Evolutionary conservation across 2,113 vertebrate genomes (phyloP).

Genomic region (Spilogale gracilis): DNA sequence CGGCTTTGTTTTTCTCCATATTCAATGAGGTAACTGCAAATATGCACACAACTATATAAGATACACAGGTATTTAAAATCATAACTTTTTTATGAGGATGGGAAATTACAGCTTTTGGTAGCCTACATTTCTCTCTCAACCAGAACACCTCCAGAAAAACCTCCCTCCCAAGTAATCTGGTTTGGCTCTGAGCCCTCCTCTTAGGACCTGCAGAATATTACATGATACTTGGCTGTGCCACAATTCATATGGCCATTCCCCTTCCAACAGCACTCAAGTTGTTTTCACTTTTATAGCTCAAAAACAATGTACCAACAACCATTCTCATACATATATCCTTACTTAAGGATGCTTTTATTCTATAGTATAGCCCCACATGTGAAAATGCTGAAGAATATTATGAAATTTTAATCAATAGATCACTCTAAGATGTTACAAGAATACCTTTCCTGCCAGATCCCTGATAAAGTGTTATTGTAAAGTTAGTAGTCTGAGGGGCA

Average conservation of each 20-base stretch:
- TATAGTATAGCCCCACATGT: background rate
- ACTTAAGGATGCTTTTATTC: background rate
- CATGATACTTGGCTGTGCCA: rapidly evolving
- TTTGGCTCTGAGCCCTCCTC: background rate
- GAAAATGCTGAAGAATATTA: background rate
- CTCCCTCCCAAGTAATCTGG: background rate
- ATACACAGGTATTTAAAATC: background rate
- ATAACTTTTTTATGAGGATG: background rate
- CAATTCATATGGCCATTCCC: background rate
- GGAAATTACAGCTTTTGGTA: background rate
- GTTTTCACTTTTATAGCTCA: background rate
- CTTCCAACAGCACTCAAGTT: background rate
- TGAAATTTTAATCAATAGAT: background rate
- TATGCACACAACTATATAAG: background rate
- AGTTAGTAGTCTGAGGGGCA: background rate
- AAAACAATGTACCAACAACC: background rate
- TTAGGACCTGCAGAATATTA: background rate
- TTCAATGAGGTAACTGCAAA: background rate
- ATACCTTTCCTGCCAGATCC: background rate
- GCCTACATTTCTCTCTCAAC: background rate
- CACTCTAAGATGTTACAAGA: background rate
- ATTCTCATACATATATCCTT: background rate
- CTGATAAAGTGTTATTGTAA: background rate
- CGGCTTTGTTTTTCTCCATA: background rate
- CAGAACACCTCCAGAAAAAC: background rate